A percentile compares a stretch with the other conserved stretches of the same genome.
Evolutionary conservation across 2,888 invertebrate genomes (phyloP).

Genomic region (Asteroscopus sphinx): DNA sequence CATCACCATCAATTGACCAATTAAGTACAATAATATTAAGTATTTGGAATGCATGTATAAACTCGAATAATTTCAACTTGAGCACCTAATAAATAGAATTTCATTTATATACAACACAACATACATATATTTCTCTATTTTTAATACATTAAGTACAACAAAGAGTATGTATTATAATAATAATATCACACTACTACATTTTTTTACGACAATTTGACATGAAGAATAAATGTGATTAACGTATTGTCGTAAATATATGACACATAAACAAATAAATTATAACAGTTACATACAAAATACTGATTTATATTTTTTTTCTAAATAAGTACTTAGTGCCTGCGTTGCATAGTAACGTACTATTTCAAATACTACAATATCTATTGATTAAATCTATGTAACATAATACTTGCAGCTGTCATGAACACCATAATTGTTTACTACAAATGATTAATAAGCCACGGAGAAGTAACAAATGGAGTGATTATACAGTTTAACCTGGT

Average conservation of each 20-base stretch:
- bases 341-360: conserved; percentile 26
- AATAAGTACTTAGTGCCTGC: conserved; percentile 55
- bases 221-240: conserved; percentile 11
- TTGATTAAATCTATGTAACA: conserved; percentile 36
- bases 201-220: conserved; percentile 25
- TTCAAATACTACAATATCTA: conserved; percentile 25
- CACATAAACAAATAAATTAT: conserved; percentile 40
- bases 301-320: conserved; percentile 44
- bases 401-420: conserved; percentile 39
- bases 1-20: conserved; percentile 40
- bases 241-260: conserved; percentile 20
- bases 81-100: conserved; percentile 55
- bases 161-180: conserved; percentile 29
- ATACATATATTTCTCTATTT: conserved; percentile 39
- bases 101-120: conserved; percentile 49
- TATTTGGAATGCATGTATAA: conserved; percentile 43
- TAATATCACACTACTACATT: conserved; percentile 49
- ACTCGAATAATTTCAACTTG: conserved; percentile 48
- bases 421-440: conserved; percentile 22
- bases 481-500: no score
- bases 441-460: conserved; percentile 2
- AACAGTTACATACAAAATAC: conserved; percentile 54
- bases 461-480: conserved; percentile 3
- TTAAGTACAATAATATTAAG: conserved; percentile 23
- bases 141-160: conserved; percentile 52